Base-by-base conservation (phyloP, 2,797 vertebrate genomes). In the Sebastes hubbsi region DNA sequence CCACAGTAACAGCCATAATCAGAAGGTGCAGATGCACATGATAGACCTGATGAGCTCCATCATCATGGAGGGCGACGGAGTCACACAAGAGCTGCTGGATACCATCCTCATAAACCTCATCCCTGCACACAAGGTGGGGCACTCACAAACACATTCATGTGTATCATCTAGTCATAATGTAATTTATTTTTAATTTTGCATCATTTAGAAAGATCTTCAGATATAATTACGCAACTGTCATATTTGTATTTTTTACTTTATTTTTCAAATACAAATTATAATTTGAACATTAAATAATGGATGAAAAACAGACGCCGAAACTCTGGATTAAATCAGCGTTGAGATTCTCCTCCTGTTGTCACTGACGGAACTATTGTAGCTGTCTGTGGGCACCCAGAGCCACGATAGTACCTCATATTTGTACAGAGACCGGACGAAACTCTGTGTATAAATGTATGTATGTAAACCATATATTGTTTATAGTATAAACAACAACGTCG, bases 1-100 rank as follows among this genome's bases (percentile, higher is more conserved):
- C 61, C 81, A 69, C 89, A 99, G 98, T 94, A 99, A 99, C 96
- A 99, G 97, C 94, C 99, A 99, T 96, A 99, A 99, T 93, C 99
- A 99, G 96, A 99, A 99, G 90, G 98, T 99, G 90, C 99, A 99
- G 91, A 97, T 99, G 98, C 99, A 99, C 93, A 99, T 99, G 99
- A 94, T 99, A 95, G 99, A 99, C 91, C 96, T 99, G 96, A 99
- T 99, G 98, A 99, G 98, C 95, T 99, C 99, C 93, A 99, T 99
- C 95, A 99, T 99, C 95, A 98, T 98, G 97, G 99, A 99, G 94
- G 99, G 99, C 80, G 99, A 99, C 81, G 98, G 99, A 92, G 98
- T 99, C 93, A 99, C 99, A 87, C 99, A 99, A 91, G 99, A 99
- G 94, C 94, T 99, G 90, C 91, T 99, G 94, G 99, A 99, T 90